Conservation (phyloP, 1,140 invertebrate species). For the Hylaeus volcanicus region DNA sequence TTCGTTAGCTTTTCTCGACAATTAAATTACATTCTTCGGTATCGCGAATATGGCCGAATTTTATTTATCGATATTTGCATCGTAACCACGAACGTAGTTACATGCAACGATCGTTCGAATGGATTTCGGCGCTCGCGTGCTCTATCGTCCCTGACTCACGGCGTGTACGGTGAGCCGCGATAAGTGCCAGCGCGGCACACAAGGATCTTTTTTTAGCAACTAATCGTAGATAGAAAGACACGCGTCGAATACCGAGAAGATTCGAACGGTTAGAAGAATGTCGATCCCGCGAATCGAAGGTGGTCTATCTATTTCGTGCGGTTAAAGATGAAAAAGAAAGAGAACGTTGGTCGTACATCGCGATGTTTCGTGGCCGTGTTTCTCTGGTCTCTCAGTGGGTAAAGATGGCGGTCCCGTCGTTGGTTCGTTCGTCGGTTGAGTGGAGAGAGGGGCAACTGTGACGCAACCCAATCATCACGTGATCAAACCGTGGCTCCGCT, state of each 20-base stretch:
- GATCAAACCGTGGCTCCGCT: slow-evolving; percentile 73
- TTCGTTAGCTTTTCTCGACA: neutral
- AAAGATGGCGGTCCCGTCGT: slow-evolving; percentile 75
- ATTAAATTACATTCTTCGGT: neutral
- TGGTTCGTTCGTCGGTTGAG: slow-evolving; percentile 56
- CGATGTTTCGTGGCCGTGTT: slow-evolving; percentile 55
- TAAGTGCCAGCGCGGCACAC: slow-evolving; percentile 32
- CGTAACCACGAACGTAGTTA: too few relatives aligned
- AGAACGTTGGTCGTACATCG: slow-evolving; percentile 41
- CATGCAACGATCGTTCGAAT: neutral
- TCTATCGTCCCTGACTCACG: neutral
- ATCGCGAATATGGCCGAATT: neutral
- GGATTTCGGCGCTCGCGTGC: neutral
- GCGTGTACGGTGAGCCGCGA: neutral
- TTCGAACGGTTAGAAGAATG: neutral
- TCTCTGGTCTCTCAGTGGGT: slow-evolving; percentile 59
- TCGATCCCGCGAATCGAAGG: neutral
- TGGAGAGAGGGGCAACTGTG: slow-evolving; percentile 63
- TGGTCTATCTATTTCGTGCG: slow-evolving; percentile 1
- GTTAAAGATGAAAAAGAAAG: neutral
- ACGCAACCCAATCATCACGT: slow-evolving; percentile 70
- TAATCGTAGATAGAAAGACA: slow-evolving; percentile 1
- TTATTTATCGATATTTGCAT: neutral
- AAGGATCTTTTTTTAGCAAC: neutral
- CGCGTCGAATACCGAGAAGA: neutral